phyloP scores from a whole-genome alignment of 2,888 invertebrate genomes.

The Marasmarcha lunaedactyla region DNA sequence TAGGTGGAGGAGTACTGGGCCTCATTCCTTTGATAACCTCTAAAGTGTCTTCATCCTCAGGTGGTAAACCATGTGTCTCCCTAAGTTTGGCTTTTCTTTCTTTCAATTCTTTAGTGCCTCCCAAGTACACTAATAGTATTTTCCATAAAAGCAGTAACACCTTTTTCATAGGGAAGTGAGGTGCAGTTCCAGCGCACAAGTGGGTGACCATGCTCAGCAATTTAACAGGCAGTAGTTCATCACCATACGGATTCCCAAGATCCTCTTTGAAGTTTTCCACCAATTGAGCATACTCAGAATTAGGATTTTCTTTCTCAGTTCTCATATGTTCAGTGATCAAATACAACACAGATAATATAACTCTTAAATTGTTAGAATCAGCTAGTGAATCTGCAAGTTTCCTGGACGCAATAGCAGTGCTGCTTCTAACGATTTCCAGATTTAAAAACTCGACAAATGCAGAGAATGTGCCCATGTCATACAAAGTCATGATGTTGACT shows the following conservation, averaged over 20 bases:
- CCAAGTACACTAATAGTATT: constrained; percentile 89
- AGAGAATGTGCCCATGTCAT: constrained; percentile 89
- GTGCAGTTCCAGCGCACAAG: constrained; percentile 94
- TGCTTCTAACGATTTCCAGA: constrained; percentile 90
- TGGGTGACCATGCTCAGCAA: constrained; percentile 95
- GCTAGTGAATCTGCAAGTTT: constrained; percentile 69
- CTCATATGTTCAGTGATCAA: constrained; percentile 96
- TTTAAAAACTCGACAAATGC: constrained; percentile 93
- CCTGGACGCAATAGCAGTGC: constrained; percentile 51
- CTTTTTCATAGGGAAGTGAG: constrained; percentile 99
- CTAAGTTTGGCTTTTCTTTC: constrained; percentile 80
- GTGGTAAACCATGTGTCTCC: constrained; percentile 77
- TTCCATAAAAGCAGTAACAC: constrained; percentile 96
- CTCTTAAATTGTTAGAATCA: constrained; percentile 90
- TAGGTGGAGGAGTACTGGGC: constrained; percentile 94
- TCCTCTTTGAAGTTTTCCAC: constrained; percentile 73
- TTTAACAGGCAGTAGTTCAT: constrained; percentile 89
- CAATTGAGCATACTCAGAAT: constrained; percentile 61
- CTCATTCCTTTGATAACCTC: constrained; percentile 95
- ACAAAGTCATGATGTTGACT: constrained; percentile 87
- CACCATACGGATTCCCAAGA: constrained; percentile 72
- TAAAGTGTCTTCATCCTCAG: constrained; percentile 91
- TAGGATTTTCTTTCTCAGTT: constrained; percentile 69
- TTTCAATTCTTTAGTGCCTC: constrained; percentile 88
- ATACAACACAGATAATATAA: constrained; percentile 93